Evolutionary conservation across 2,113 vertebrate species (phyloP).

Genomic region (Heterotilapia buettikoferi): DNA sequence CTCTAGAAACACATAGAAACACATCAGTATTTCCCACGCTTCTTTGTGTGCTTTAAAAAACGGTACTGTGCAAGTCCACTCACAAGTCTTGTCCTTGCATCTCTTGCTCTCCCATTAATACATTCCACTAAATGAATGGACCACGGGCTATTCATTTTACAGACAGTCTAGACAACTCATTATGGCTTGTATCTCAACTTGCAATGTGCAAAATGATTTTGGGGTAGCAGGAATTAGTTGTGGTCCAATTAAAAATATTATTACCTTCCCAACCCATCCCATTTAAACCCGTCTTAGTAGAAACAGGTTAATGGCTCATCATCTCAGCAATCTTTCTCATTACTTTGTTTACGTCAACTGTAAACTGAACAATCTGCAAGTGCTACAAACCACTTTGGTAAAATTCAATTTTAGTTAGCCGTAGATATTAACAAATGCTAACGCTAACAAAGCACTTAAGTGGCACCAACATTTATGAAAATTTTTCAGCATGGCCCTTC

Average conservation of each 20-base stretch:
- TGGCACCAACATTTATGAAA: neutral
- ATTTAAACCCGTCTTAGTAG: neutral
- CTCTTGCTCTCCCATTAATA: neutral
- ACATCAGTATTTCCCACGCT: neutral
- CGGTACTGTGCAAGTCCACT: neutral
- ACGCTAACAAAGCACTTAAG: neutral
- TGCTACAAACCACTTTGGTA: neutral
- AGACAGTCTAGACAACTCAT: slow-evolving; percentile 36
- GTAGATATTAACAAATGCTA: neutral
- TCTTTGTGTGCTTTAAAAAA: neutral
- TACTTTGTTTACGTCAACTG: neutral
- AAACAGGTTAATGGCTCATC: neutral
- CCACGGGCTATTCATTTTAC: slow-evolving; percentile 32
- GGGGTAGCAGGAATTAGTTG: slow-evolving; percentile 15
- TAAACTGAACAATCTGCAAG: neutral
- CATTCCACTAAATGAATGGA: slow-evolving; percentile 9
- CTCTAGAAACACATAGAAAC: neutral
- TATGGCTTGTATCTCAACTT: neutral
- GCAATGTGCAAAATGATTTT: slow-evolving; percentile 22
- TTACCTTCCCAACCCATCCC: neutral
- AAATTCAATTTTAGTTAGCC: neutral
- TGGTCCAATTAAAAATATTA: slow-evolving; percentile 28
- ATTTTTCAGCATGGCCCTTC: neutral
- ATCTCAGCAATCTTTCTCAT: neutral
- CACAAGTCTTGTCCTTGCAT: slow-evolving; percentile 5